Conservation (phyloP, 2,797 vertebrate species). For the Orientallactaga sibirica region DNA sequence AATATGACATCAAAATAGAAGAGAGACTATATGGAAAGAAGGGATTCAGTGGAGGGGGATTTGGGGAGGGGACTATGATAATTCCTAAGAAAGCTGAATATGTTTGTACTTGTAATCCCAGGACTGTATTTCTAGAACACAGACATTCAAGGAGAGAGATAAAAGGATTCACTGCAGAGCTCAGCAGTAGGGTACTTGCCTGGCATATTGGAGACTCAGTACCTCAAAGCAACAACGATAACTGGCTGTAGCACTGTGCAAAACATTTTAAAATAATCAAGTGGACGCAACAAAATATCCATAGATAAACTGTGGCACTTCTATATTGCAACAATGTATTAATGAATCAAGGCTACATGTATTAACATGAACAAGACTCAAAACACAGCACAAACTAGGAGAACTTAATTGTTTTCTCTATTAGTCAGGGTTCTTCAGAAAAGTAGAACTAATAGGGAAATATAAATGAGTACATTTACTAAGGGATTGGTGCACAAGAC, state of each 20-base stretch:
- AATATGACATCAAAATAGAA: too few species aligned
- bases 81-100: background rate
- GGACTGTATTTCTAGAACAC: background rate
- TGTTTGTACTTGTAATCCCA: background rate
- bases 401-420: background rate
- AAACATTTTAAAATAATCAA: background rate
- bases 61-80: too few species aligned
- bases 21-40: too few species aligned
- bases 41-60: too few species aligned
- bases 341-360: background rate
- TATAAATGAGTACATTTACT: background rate
- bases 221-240: background rate
- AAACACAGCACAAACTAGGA: background rate
- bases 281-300: background rate
- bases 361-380: background rate
- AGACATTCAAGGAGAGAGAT: background rate
- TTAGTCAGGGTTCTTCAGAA: background rate
- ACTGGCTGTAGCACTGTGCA: background rate
- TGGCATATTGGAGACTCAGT: background rate
- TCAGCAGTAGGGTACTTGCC: background rate
- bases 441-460: constrained; percentile 17
- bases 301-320: background rate
- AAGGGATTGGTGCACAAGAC: background rate
- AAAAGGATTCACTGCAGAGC: background rate
- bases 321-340: background rate